Percentiles rank a stretch among this genome's conserved stretches.
Conservation (phyloP, 2,888 invertebrate genomes). For the Acheta domesticus region DNA sequence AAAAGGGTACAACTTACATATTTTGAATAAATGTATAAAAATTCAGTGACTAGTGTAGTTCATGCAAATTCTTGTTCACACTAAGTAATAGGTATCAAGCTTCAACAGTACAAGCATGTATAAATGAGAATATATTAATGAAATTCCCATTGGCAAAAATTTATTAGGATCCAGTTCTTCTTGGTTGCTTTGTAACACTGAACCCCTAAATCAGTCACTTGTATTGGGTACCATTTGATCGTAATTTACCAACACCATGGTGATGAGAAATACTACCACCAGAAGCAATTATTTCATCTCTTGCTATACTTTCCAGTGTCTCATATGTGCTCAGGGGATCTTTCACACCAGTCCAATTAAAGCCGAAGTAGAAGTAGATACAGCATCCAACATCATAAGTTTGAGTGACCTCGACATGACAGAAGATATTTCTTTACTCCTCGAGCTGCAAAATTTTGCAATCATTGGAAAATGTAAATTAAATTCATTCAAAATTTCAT, state of each 20-base stretch:
- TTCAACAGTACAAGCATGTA: neutral
- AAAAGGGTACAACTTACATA: too few relatives aligned
- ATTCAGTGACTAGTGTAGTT: too few relatives aligned
- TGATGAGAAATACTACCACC: constrained; percentile 95
- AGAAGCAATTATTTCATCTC: constrained; percentile 86
- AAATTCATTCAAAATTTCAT: neutral
- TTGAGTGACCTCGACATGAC: constrained; percentile 87
- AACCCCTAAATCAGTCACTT: constrained; percentile 79
- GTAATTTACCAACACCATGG: constrained; percentile 92
- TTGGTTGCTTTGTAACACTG: constrained; percentile 81
- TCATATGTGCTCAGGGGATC: constrained; percentile 81
- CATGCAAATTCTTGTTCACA: too few relatives aligned
- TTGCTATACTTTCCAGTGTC: constrained; percentile 78
- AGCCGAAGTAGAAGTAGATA: constrained; percentile 91
- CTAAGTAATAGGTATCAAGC: too few relatives aligned
- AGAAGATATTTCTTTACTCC: constrained; percentile 63
- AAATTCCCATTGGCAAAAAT: constrained; percentile 89
- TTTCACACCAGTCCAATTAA: constrained; percentile 58
- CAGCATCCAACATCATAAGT: constrained; percentile 97
- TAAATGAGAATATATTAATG: constrained; percentile 34
- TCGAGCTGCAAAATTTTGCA: constrained; percentile 42
- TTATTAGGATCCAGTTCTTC: constrained; percentile 83
- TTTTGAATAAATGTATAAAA: too few relatives aligned
- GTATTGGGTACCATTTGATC: constrained; percentile 81
- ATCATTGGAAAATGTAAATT: neutral